Conservation (phyloP, 1,140 invertebrate genomes). For the Anoplophora glabripennis region DNA sequence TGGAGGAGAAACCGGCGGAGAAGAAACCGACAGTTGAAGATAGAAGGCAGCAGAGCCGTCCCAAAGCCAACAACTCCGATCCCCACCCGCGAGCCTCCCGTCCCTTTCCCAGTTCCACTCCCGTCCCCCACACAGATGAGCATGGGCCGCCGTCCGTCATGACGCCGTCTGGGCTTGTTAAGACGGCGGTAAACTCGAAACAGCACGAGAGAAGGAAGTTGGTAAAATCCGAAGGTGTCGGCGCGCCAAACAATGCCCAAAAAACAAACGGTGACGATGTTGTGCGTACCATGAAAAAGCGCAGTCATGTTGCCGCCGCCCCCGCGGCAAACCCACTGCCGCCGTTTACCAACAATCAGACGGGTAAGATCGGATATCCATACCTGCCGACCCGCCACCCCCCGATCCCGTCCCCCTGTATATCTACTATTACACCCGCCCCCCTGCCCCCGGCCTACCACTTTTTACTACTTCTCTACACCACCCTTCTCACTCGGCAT, state of each 20-base stretch:
- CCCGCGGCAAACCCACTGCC: conserved; percentile 33
- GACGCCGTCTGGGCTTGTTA: conserved; percentile 64
- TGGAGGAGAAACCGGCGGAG: background rate
- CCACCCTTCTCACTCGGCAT: background rate
- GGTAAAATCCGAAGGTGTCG: conserved; percentile 38
- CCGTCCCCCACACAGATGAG: conserved; percentile 11
- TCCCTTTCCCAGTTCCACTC: conserved; percentile 11
- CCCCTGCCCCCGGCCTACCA: background rate
- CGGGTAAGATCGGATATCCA: conserved; percentile 52
- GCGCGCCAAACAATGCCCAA: conserved; percentile 10
- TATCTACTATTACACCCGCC: background rate
- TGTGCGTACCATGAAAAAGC: conserved; percentile 43
- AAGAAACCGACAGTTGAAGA: conserved; percentile 44
- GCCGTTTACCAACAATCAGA: conserved; percentile 54
- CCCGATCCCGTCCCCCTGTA: background rate
- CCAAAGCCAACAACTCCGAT: background rate
- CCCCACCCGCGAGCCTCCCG: conserved; percentile 16
- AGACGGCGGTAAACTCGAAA: conserved; percentile 64
- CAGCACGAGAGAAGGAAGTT: conserved; percentile 49
- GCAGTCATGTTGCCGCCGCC: conserved; percentile 37
- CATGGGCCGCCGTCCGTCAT: conserved; percentile 35
- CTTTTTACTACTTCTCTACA: conserved; percentile 2
- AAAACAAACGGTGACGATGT: conserved; percentile 23
- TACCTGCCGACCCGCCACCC: conserved; percentile 12
- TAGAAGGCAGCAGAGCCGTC: conserved; percentile 6